phyloP scores from a whole-genome alignment of 2,113 vertebrate genomes.

The Oryzias woworae region DNA sequence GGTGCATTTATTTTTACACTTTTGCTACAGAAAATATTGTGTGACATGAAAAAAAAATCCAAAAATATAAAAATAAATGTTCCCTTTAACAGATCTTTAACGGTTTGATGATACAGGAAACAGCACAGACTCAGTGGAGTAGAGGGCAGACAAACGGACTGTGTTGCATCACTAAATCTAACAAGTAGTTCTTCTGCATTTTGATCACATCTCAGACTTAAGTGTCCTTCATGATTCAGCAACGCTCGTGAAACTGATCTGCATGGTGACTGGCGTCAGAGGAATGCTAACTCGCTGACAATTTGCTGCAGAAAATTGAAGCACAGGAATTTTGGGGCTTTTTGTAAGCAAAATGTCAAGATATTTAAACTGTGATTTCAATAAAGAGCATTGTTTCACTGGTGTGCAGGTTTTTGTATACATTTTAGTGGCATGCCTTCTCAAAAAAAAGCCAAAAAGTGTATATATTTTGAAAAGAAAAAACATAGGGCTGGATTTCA shows the following conservation, averaged over 20 bases:
- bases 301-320: slow-evolving; percentile 49
- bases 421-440: not conserved
- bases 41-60: not conserved
- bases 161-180: slow-evolving; percentile 35
- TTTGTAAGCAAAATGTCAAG: slow-evolving; percentile 47
- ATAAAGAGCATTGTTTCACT: slow-evolving; percentile 24
- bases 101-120: slow-evolving; percentile 6
- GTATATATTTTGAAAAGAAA: too few species aligned
- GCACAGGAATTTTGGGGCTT: slow-evolving; percentile 30
- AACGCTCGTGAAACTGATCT: slow-evolving; percentile 67
- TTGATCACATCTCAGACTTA: slow-evolving; percentile 70
- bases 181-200: slow-evolving; percentile 52
- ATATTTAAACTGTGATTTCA: slow-evolving; percentile 52
- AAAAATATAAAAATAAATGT: not conserved
- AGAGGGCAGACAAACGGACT: slow-evolving; percentile 33
- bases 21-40: not conserved
- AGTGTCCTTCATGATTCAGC: slow-evolving; percentile 74
- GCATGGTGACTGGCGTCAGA: slow-evolving; percentile 64
- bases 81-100: not conserved
- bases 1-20: not conserved
- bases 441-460: too few species aligned
- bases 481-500: too few species aligned
- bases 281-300: slow-evolving; percentile 57
- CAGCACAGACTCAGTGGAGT: slow-evolving; percentile 7
- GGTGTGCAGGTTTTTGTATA: slow-evolving; percentile 7